Base-by-base conservation (phyloP, 2,888 invertebrate species). In the Chrysopilus asiliformis region DNA sequence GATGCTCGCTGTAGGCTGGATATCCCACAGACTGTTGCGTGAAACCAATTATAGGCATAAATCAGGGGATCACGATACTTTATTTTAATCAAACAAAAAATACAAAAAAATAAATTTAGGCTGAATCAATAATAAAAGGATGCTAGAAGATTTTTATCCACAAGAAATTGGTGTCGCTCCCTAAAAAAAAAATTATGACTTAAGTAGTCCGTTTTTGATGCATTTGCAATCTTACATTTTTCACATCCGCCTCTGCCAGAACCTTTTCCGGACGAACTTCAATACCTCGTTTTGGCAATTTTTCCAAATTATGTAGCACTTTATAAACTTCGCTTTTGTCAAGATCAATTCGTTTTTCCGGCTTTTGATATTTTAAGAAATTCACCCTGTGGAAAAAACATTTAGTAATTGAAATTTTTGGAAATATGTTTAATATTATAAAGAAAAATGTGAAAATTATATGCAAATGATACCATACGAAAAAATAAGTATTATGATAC, bases 281-380 rank as follows among this genome's bases (percentile, higher is more conserved):
- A 48, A 82, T 77, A 47, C 78, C 74, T 52, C 69, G 71, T 44
- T 66, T 58, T 19, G 82, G 79, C 40, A 70, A 66, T 44, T 72
- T 70, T 45, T 79, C 79, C 71, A 79, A 71, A 49, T 80, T 74
- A 64, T 85, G 85, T 41, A 86, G 70, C 57, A 84, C 64, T 58
- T 79, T 79, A 63, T 79, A 85, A 4, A 83, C 83, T 56, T 81
- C 83, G 39, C 85, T 85, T 51, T 76, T 68, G 60, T 80, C 75
- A 46, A 84, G 68, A 57, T 81, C 79, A 52, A 80, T 68, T 42
- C 73, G 74, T 33, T 76, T 76, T 42, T 82, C 77, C 18, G 79
- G 79, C 52, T 84, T 84, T 56, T 85, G 80, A 64, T 82, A 87
- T 61, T 89, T 89, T 71, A 85, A 75, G 62, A 90, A 90, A 68